Conservation (phyloP, 2,888 invertebrate species). For the Cyrtodaria siliqua region DNA sequence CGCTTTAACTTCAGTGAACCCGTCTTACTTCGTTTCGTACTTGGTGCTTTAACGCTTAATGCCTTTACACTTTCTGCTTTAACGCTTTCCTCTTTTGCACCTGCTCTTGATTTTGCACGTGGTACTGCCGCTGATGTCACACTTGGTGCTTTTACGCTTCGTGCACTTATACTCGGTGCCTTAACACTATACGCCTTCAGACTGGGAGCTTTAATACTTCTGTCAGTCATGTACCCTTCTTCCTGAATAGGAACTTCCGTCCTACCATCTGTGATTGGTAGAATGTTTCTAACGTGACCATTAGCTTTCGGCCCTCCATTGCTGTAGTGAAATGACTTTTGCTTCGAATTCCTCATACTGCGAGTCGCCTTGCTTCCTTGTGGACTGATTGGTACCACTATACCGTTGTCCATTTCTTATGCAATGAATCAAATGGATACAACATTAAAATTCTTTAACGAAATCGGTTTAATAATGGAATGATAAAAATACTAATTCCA, state of each 20-base stretch:
- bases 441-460: no score
- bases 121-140: neutral
- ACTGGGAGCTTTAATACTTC: constrained; percentile 31
- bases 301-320: constrained; percentile 21
- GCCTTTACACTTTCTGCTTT: constrained; percentile 14
- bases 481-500: no score
- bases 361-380: constrained; percentile 25
- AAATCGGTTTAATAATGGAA: no score
- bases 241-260: neutral
- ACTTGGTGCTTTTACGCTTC: constrained; percentile 32
- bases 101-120: constrained; percentile 5
- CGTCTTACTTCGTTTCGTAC: neutral
- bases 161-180: constrained; percentile 17
- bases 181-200: constrained; percentile 1
- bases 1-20: constrained; percentile 6
- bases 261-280: constrained; percentile 34
- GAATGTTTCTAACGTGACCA: constrained; percentile 16
- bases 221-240: neutral
- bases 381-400: constrained; percentile 36
- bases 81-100: no score
- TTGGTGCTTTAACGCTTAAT: neutral
- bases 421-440: no score
- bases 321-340: constrained; percentile 12
- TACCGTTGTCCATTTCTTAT: constrained; percentile 45
- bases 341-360: constrained; percentile 17